A percentile compares a stretch with the other conserved stretches of the same genome.
These are phyloP conservation scores for Strix aluco DNA, from an alignment of 2,113 vertebrate species.

Conservation along the genomic window DNA sequence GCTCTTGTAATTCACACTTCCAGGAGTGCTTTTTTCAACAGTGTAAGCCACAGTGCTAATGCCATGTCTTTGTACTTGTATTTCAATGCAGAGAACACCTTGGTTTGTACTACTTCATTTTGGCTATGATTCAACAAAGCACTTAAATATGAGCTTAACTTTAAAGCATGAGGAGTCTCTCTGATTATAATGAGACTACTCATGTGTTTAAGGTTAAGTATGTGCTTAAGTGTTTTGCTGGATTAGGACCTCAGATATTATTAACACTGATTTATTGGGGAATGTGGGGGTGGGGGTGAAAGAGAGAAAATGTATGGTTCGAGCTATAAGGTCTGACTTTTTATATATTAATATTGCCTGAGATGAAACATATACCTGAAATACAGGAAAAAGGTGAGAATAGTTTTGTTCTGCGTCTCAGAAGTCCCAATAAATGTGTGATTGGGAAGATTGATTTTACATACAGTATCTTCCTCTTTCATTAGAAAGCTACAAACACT, in stretches of 20 bases:
- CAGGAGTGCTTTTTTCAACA: neutral
- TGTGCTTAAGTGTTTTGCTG: constrained; percentile 42
- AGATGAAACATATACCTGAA: constrained; percentile 46
- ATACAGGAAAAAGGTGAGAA: constrained; percentile 43
- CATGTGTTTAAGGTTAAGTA: constrained; percentile 64
- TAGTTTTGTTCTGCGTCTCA: constrained; percentile 18
- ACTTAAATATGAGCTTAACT: constrained; percentile 55
- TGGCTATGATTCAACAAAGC: constrained; percentile 51
- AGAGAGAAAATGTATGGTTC: neutral
- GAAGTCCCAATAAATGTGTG: neutral
- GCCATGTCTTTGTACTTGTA: neutral
- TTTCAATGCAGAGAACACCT: constrained; percentile 26
- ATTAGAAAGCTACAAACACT: constrained; percentile 46
- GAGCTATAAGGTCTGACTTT: neutral
- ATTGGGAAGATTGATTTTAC: constrained; percentile 39
- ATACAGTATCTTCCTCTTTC: constrained; percentile 25
- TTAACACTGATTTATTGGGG: constrained; percentile 31
- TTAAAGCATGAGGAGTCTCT: constrained; percentile 8
- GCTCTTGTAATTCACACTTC: constrained; percentile 22
- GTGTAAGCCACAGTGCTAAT: neutral
- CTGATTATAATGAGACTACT: constrained; percentile 53
- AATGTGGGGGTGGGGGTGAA: neutral
- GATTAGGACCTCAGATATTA: constrained; percentile 30
- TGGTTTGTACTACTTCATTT: neutral
- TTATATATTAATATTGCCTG: neutral